phyloP scores from a whole-genome alignment of 92 coral and sea anemone genomes.

The Pocillopora grandis region DNA sequence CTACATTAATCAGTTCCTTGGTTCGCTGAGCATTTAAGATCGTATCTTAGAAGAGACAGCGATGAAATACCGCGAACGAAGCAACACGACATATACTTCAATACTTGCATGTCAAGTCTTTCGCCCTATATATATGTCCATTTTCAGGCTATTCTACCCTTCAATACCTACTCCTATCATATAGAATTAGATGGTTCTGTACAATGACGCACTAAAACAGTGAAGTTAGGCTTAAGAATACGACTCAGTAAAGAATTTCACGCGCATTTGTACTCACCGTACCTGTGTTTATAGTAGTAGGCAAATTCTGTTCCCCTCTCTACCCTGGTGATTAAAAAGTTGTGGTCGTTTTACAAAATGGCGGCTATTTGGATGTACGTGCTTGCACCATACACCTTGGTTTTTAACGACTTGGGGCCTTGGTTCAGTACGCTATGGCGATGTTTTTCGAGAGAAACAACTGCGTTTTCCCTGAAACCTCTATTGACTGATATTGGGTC shows the following conservation, averaged over 20 bases:
- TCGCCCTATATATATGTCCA: too few species aligned
- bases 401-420: not conserved
- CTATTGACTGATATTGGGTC: not conserved
- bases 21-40: too few species aligned
- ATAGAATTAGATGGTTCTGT: too few species aligned
- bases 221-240: too few species aligned
- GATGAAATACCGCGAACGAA: too few species aligned
- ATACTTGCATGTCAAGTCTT: too few species aligned
- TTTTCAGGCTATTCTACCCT: too few species aligned
- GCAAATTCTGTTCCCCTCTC: not conserved
- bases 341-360: conserved; percentile 12
- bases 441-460: not conserved
- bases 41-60: too few species aligned
- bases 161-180: too few species aligned
- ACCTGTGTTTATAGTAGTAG: conserved; percentile 7
- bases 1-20: too few species aligned
- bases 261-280: not conserved
- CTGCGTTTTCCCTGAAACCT: not conserved
- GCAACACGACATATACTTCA: too few species aligned
- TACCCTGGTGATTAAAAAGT: not conserved
- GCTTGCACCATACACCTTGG: not conserved
- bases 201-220: too few species aligned
- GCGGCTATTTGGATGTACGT: not conserved
- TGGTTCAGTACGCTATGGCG: not conserved
- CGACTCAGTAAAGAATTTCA: not conserved